A percentile compares a stretch with the other conserved stretches of the same genome.
These are phyloP conservation scores for Rutilus rutilus DNA, from an alignment of 2,113 vertebrate genomes.

Conservation along the genomic window DNA sequence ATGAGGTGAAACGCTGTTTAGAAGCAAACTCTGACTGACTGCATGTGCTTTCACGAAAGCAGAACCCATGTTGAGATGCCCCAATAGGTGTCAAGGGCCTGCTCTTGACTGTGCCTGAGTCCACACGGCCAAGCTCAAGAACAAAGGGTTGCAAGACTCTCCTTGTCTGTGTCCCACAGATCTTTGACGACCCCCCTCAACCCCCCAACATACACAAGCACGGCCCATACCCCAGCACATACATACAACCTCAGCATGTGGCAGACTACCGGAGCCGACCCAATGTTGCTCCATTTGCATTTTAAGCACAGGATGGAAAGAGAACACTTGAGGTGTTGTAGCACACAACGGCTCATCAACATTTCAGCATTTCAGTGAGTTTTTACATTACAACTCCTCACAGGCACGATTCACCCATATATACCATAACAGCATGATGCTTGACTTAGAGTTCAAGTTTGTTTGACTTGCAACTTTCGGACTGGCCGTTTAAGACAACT, in stretches of 20 bases:
- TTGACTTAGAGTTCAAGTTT: neutral
- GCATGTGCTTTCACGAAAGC: neutral
- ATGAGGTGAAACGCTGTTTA: conserved; percentile 38
- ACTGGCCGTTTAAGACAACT: neutral
- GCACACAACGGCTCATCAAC: conserved; percentile 24
- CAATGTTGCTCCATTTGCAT: conserved; percentile 82
- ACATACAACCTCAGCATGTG: conserved; percentile 70
- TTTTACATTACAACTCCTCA: neutral
- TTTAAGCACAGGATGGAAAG: conserved; percentile 68
- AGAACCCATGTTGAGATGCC: conserved; percentile 56
- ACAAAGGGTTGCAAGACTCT: conserved; percentile 72
- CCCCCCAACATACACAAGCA: conserved; percentile 54
- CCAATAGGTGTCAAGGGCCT: conserved; percentile 58
- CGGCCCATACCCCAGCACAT: conserved; percentile 56
- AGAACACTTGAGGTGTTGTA: conserved; percentile 18
- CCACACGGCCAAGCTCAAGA: conserved; percentile 76
- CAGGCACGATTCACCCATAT: too few relatives aligned
- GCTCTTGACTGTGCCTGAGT: conserved; percentile 53
- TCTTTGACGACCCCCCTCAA: conserved; percentile 57
- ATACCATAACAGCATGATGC: too few relatives aligned
- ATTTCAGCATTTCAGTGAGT: neutral
- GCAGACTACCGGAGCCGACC: conserved; percentile 83
- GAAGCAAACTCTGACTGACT: conserved; percentile 32
- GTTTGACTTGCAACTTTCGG: neutral
- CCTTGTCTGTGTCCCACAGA: conserved; percentile 46